A percentile compares a stretch with the other conserved stretches of the same genome.
Conservation (phyloP, 2,113 vertebrate species). For the Aythya baeri region DNA sequence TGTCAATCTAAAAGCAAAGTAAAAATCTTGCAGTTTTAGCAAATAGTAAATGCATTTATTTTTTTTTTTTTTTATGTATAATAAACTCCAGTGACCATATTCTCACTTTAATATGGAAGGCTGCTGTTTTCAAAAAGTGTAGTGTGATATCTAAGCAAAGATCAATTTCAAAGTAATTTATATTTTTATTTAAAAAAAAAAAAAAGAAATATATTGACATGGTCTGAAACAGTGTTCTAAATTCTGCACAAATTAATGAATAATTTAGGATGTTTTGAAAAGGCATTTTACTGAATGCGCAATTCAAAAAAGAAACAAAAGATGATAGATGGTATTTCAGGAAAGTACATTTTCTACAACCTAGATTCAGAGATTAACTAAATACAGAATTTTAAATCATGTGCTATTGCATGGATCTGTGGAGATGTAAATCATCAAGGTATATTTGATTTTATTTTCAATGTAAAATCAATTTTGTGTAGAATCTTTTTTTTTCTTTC, state of each 20-base stretch:
- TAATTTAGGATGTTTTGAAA: neutral
- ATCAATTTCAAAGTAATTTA: neutral
- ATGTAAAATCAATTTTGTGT: neutral
- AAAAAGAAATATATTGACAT: neutral
- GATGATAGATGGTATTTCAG: neutral
- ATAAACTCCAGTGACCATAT: neutral
- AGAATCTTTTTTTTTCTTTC: neutral
- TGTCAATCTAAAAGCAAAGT: neutral
- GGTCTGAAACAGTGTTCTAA: neutral
- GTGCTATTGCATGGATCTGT: neutral
- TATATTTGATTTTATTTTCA: neutral
- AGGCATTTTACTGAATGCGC: neutral
- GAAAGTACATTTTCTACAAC: neutral
- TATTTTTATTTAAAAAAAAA: neutral
- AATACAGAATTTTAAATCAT: neutral
- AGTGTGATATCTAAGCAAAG: neutral
- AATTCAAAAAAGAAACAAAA: neutral
- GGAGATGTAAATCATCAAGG: neutral
- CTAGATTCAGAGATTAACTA: neutral
- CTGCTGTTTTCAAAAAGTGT: neutral
- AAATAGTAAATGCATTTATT: neutral
- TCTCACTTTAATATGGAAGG: neutral
- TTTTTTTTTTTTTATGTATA: neutral
- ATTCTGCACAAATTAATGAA: neutral
- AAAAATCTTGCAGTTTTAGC: neutral